Evolutionary conservation across 2,113 vertebrate genomes (phyloP).

Genomic region (Callaeas wilsoni): DNA sequence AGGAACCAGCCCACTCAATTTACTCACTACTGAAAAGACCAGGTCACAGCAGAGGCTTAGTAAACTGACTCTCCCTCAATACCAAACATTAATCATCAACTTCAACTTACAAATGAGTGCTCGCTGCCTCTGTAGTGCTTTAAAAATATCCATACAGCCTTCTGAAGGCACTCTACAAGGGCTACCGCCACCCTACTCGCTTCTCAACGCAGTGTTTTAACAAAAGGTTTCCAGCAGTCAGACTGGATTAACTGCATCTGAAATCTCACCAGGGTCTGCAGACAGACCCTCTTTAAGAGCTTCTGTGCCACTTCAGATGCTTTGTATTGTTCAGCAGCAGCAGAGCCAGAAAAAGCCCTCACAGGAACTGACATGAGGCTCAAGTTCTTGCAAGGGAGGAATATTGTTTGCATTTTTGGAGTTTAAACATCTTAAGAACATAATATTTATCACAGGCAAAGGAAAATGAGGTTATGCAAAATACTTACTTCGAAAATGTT

Average conservation of each 20-base stretch:
- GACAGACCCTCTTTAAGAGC: neutral
- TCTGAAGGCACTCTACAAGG: neutral
- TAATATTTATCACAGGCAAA: neutral
- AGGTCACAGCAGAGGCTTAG: neutral
- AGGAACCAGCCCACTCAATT: neutral
- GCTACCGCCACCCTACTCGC: neutral
- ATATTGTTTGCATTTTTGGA: neutral
- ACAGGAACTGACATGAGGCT: neutral
- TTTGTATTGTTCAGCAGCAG: conserved; percentile 3
- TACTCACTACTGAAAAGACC: neutral
- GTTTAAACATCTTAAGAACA: conserved; percentile 1
- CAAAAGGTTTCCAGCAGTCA: conserved; percentile 29
- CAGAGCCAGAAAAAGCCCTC: neutral
- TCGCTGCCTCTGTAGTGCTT: neutral
- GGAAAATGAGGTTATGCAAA: conserved; percentile 13
- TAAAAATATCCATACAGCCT: neutral
- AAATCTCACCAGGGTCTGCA: conserved; percentile 18
- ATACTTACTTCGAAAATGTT: conserved; percentile 88
- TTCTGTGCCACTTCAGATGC: conserved; percentile 10
- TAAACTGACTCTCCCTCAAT: neutral
- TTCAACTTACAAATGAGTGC: neutral
- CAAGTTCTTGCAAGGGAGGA: neutral
- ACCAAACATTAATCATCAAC: neutral
- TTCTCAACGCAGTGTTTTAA: neutral
- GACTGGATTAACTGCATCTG: conserved; percentile 30